These are phyloP conservation scores for Enteromius trimaculatus DNA, from an alignment of 2,797 vertebrate genomes.

Conservation along the genomic window DNA sequence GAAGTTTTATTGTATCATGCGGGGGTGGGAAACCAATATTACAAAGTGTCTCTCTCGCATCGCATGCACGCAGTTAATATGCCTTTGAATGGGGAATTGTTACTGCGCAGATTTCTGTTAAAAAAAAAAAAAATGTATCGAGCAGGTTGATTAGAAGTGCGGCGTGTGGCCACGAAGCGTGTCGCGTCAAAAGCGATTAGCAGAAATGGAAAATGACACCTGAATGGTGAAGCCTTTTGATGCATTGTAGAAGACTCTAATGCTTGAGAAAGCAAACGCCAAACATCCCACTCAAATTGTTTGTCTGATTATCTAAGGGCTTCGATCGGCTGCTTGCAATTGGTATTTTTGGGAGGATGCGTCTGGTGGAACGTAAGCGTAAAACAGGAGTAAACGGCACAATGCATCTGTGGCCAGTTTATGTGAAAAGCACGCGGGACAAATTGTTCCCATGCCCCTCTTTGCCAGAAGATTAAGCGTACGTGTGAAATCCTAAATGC, in stretches of 20 bases:
- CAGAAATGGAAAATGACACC: conserved; percentile 66
- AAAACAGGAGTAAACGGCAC: conserved; percentile 60
- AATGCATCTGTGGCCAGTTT: conserved; percentile 57
- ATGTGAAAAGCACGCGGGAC: conserved; percentile 54
- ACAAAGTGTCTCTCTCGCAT: conserved; percentile 66
- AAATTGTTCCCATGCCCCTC: conserved; percentile 14
- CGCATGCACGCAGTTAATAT: conserved; percentile 66
- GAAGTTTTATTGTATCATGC: conserved; percentile 54
- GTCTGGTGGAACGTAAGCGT: conserved; percentile 59
- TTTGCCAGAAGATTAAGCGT: conserved; percentile 26
- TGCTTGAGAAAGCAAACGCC: conserved; percentile 65
- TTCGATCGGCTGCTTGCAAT: conserved; percentile 58
- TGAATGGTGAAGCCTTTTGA: conserved; percentile 70
- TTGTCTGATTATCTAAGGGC: conserved; percentile 67
- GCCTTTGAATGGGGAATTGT: conserved; percentile 74
- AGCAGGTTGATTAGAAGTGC: conserved; percentile 64
- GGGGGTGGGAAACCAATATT: conserved; percentile 70
- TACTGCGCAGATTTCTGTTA: conserved; percentile 65
- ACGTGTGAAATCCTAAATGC: conserved; percentile 41
- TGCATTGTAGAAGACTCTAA: conserved; percentile 69
- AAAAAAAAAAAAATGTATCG: conserved; percentile 67
- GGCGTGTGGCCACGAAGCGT: conserved; percentile 64
- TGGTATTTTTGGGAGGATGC: conserved; percentile 74
- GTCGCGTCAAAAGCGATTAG: conserved; percentile 73
- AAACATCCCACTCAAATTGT: conserved; percentile 66